Percentiles rank a stretch among this genome's conserved stretches.
Conservation (phyloP, 2,888 invertebrate genomes). For the Eupithecia abbreviata region DNA sequence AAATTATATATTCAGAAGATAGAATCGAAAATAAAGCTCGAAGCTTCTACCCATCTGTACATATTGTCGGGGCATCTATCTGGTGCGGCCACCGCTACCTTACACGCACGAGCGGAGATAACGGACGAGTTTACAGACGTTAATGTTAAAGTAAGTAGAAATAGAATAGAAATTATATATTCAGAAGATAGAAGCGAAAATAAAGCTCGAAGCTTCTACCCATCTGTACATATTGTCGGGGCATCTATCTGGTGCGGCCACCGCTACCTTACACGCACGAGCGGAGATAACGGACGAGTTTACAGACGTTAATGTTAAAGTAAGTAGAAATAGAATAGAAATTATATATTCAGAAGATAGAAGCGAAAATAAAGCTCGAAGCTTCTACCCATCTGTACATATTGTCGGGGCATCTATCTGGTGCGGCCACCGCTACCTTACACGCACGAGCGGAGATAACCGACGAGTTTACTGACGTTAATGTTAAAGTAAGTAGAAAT, state of each 20-base stretch:
- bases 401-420: constrained; percentile 64
- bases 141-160: constrained; percentile 71
- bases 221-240: constrained; percentile 63
- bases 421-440: constrained; percentile 62
- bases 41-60: constrained; percentile 52
- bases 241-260: constrained; percentile 61
- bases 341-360: too few species aligned
- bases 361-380: constrained; percentile 64
- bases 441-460: constrained; percentile 64
- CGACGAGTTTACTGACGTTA: constrained; percentile 68
- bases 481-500: constrained; percentile 73
- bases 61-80: constrained; percentile 63
- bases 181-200: constrained; percentile 59
- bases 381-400: constrained; percentile 51
- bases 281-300: constrained; percentile 62
- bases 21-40: constrained; percentile 63
- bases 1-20: too few species aligned
- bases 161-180: too few species aligned
- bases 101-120: constrained; percentile 64
- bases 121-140: constrained; percentile 69
- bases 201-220: constrained; percentile 57
- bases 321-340: too few species aligned
- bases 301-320: constrained; percentile 75
- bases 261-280: constrained; percentile 64
- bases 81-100: constrained; percentile 62